Conservation (phyloP, 2,113 vertebrate species). For the Myanophis thanlyinensis region DNA sequence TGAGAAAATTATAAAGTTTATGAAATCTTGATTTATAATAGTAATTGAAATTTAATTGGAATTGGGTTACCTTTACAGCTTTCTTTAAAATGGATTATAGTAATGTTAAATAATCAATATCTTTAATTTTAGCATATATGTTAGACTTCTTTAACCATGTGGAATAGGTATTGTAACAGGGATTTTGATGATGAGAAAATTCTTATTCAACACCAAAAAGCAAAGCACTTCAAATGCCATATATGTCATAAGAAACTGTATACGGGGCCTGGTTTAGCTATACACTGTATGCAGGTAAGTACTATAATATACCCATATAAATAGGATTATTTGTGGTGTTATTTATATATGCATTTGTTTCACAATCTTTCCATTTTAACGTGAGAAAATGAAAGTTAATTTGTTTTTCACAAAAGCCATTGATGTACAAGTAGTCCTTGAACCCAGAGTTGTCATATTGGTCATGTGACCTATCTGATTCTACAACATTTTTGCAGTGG, state of each 20-base stretch:
- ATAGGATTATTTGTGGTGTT: background rate
- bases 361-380: background rate
- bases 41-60: background rate
- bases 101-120: fast-evolving
- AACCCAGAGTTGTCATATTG: background rate
- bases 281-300: constrained; percentile 98
- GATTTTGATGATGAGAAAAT: constrained; percentile 99
- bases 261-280: constrained; percentile 95
- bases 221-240: constrained; percentile 99
- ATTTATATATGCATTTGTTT: background rate
- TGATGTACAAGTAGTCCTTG: background rate
- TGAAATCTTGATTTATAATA: background rate
- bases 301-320: background rate
- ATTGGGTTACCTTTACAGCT: background rate
- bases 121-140: background rate
- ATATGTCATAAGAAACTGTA: constrained; percentile 99
- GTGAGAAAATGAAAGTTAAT: background rate
- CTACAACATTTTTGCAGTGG: background rate
- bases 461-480: background rate
- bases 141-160: constrained; percentile 71
- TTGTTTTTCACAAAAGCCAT: background rate
- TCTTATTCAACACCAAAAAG: constrained; percentile 98
- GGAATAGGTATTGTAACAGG: constrained; percentile 95
- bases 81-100: background rate
- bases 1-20: background rate